These are phyloP conservation scores for Eurytoma californica DNA, from an alignment of 2,888 invertebrate species.

Conservation along the genomic window DNA sequence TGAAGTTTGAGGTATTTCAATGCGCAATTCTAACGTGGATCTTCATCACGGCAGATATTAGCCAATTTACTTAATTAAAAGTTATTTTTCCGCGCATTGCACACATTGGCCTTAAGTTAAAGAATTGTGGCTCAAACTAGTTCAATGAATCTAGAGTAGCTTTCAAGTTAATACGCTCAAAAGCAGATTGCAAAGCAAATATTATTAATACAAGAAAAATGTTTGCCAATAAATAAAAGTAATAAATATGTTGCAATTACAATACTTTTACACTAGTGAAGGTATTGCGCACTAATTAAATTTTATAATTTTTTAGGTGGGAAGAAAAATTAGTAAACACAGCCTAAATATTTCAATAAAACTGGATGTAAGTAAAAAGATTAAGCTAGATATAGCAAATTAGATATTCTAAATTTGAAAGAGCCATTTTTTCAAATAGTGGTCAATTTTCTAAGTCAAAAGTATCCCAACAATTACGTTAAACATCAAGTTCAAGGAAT, in stretches of 20 bases:
- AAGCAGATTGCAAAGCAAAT: neutral
- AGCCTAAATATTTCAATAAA: constrained; percentile 47
- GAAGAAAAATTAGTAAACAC: constrained; percentile 49
- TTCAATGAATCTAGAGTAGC: constrained; percentile 4
- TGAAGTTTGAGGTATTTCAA: constrained; percentile 1
- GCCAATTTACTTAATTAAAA: constrained; percentile 29
- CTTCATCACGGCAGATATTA: constrained; percentile 12
- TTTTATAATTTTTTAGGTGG: constrained; percentile 32
- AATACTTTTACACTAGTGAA: too few species aligned
- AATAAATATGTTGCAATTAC: too few species aligned
- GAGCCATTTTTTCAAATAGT: too few species aligned
- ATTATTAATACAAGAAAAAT: neutral
- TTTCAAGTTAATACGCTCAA: too few species aligned
- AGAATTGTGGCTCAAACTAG: neutral
- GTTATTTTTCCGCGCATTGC: constrained; percentile 8
- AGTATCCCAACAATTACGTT: too few species aligned
- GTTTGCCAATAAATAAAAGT: too few species aligned
- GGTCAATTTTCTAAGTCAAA: too few species aligned
- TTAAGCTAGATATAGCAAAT: neutral
- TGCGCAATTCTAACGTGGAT: neutral
- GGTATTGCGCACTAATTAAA: too few species aligned
- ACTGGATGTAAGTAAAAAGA: constrained; percentile 29
- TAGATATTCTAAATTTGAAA: neutral
- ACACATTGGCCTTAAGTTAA: neutral
- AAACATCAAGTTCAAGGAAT: too few species aligned